phyloP scores from a whole-genome alignment of 35 echinoderm and acorn worm genomes.

The Apostichopus parvimensis region DNA sequence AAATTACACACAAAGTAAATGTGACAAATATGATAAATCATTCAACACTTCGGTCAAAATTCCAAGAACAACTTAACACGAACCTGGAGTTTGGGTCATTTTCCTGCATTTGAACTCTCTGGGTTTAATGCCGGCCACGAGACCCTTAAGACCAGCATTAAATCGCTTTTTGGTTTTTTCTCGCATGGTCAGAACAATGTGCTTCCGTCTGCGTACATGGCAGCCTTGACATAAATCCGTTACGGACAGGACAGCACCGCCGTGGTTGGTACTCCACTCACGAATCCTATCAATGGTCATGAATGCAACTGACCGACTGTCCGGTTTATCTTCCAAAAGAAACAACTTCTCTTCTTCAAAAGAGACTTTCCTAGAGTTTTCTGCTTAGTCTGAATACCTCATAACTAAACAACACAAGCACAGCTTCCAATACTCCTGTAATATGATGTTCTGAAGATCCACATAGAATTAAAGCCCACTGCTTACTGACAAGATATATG shows the following conservation, averaged over 20 bases:
- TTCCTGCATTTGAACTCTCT: constrained; percentile 39
- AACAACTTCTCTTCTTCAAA: neutral
- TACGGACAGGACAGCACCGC: neutral
- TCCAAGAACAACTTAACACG: neutral
- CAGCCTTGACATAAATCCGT: constrained; percentile 30
- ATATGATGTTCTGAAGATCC: too few relatives aligned
- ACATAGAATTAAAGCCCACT: too few relatives aligned
- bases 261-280: constrained; percentile 13
- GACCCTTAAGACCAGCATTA: neutral
- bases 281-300: constrained; percentile 40
- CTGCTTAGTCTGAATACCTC: too few relatives aligned
- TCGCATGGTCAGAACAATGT: constrained; percentile 34
- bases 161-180: constrained; percentile 51
- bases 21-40: too few relatives aligned
- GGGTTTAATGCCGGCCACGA: constrained; percentile 6
- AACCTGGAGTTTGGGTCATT: constrained; percentile 29
- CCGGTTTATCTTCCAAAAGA: neutral
- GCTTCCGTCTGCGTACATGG: constrained; percentile 38
- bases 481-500: neutral
- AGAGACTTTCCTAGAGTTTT: too few relatives aligned
- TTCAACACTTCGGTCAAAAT: neutral
- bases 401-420: too few relatives aligned
- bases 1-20: too few relatives aligned
- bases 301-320: constrained; percentile 27
- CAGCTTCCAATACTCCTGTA: too few relatives aligned